Percentiles rank a stretch among this genome's conserved stretches.
phyloP scores from a whole-genome alignment of 64 coral and sea anemone genomes.

The Trachythela sp. region DNA sequence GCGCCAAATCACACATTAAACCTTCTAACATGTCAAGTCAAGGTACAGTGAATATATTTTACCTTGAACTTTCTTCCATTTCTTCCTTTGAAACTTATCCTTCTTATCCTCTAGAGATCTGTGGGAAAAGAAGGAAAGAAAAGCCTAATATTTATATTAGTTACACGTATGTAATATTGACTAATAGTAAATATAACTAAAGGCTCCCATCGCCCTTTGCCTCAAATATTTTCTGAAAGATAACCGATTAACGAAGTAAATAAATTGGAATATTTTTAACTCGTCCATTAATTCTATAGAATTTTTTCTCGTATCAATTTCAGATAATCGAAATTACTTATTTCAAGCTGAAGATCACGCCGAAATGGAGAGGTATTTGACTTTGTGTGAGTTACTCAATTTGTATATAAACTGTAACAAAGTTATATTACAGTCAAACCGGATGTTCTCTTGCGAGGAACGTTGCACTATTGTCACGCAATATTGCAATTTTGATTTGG shows the following conservation, averaged over 20 bases:
- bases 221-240: too few relatives aligned
- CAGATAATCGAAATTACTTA: conserved; percentile 86
- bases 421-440: too few relatives aligned
- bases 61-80: background rate
- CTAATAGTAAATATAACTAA: too few relatives aligned
- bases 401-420: too few relatives aligned
- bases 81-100: background rate
- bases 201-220: too few relatives aligned
- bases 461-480: too few relatives aligned
- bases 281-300: background rate
- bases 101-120: background rate
- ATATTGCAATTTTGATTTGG: too few relatives aligned
- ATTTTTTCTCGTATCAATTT: background rate
- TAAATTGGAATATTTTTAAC: background rate
- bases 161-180: conserved; percentile 90
- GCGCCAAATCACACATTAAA: conserved; percentile 81
- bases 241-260: too few relatives aligned
- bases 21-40: conserved; percentile 91
- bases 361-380: conserved; percentile 70
- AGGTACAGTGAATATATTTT: conserved; percentile 51
- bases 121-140: conserved; percentile 89
- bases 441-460: too few relatives aligned
- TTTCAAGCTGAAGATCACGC: conserved; percentile 95
- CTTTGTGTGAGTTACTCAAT: too few relatives aligned
- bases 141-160: conserved; percentile 64